Percentiles rank a stretch among this genome's conserved stretches.
Evolutionary conservation across 2,797 vertebrate genomes (phyloP).

Genomic region (Epinephelus awoara): DNA sequence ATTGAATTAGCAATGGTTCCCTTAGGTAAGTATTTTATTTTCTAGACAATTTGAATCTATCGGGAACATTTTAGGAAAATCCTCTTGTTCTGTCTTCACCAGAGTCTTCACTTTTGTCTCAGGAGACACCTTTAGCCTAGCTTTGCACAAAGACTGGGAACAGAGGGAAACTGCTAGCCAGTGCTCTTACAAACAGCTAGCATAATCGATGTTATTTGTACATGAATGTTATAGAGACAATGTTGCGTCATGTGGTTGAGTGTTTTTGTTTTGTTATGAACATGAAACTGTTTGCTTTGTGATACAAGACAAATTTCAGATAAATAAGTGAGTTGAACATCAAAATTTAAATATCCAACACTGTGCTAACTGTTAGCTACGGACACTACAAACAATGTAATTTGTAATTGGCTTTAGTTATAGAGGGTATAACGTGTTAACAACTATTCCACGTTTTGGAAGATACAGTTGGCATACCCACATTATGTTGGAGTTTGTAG

Average conservation of each 20-base stretch:
- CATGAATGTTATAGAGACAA: too few species aligned
- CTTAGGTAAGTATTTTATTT: conserved; percentile 87
- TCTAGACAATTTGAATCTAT: neutral
- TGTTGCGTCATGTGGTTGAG: too few species aligned
- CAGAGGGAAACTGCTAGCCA: neutral
- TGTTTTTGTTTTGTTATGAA: too few species aligned
- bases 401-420: too few species aligned
- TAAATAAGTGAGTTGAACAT: too few species aligned
- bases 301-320: too few species aligned
- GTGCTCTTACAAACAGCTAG: neutral
- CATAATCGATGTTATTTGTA: neutral
- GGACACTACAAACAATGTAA: too few species aligned
- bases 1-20: conserved; percentile 95
- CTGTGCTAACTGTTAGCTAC: too few species aligned
- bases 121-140: neutral
- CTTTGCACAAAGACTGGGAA: neutral
- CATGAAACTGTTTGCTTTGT: too few species aligned
- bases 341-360: too few species aligned
- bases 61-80: conserved; percentile 30
- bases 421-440: too few species aligned
- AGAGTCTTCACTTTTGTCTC: neutral
- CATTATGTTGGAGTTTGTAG: neutral
- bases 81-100: conserved; percentile 20
- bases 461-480: neutral
- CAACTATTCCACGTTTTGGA: neutral